Evolutionary conservation across 2,888 invertebrate species (phyloP).

Genomic region (Mechanitis mazaeus): DNA sequence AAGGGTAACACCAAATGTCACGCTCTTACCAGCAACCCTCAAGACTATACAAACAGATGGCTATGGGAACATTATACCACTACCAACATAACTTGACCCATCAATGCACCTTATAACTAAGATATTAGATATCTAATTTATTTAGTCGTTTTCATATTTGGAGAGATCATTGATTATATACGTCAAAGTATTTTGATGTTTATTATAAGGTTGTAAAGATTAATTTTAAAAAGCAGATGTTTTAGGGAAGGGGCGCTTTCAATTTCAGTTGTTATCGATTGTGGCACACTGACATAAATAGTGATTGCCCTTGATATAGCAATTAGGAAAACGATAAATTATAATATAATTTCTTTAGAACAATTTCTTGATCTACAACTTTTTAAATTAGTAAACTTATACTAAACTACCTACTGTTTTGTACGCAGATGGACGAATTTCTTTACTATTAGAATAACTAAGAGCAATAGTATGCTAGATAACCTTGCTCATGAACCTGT

Average conservation of each 20-base stretch:
- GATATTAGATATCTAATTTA: constrained; percentile 21
- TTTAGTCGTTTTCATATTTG: constrained; percentile 3
- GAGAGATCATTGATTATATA: constrained; percentile 11
- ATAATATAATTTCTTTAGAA: neutral
- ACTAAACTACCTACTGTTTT: too few relatives aligned
- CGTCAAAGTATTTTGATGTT: constrained; percentile 21
- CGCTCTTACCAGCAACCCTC: constrained; percentile 43
- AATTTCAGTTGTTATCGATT: constrained; percentile 42
- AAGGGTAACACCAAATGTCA: constrained; percentile 62
- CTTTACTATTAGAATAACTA: too few relatives aligned
- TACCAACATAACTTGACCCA: constrained; percentile 19
- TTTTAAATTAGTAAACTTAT: neutral
- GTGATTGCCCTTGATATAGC: constrained; percentile 28
- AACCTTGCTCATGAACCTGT: too few relatives aligned
- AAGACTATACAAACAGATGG: constrained; percentile 59
- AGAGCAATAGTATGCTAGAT: too few relatives aligned
- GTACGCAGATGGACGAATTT: too few relatives aligned
- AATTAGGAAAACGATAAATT: constrained; percentile 17
- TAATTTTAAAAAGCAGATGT: constrained; percentile 16
- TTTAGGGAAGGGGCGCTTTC: constrained; percentile 36
- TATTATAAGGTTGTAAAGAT: constrained; percentile 25
- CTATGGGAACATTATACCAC: constrained; percentile 33
- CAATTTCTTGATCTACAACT: constrained; percentile 26
- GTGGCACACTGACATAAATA: constrained; percentile 50
- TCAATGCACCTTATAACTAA: constrained; percentile 12